Evolutionary conservation across 2,113 vertebrate genomes (phyloP).

Genomic region (Phyllostomus hastatus): DNA sequence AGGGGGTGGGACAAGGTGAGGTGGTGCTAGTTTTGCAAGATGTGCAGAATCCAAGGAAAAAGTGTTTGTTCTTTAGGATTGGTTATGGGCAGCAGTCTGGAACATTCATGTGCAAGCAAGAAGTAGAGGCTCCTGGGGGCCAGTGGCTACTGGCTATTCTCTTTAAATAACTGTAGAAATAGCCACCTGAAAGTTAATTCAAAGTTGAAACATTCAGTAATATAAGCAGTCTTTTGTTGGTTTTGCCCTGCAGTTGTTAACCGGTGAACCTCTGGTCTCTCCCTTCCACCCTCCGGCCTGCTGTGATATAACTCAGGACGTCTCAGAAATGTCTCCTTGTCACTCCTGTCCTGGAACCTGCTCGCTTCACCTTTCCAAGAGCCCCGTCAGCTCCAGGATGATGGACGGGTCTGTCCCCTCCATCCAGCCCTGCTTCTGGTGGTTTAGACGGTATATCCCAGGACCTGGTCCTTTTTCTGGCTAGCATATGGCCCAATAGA

Average conservation of each 20-base stretch:
- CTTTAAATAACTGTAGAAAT: not conserved
- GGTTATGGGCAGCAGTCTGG: not conserved
- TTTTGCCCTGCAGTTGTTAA: not conserved
- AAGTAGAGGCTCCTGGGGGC: not conserved
- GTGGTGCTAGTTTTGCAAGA: not conserved
- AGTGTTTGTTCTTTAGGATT: not conserved
- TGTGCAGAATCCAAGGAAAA: not conserved
- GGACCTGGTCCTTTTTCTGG: not conserved
- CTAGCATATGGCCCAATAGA: not conserved
- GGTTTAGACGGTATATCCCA: not conserved
- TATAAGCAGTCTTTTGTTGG: not conserved
- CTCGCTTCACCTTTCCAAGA: not conserved
- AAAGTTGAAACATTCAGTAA: not conserved
- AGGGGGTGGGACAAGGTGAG: not conserved
- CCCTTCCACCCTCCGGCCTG: not conserved
- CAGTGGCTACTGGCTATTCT: not conserved
- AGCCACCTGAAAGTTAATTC: not conserved
- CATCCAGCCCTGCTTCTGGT: not conserved
- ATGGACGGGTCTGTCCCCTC: not conserved
- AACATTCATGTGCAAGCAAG: not conserved
- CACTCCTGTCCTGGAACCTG: not conserved
- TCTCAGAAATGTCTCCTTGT: not conserved
- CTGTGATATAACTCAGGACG: not conserved
- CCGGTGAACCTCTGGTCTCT: too few species aligned
- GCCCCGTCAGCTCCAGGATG: not conserved